Conservation (phyloP, 2,888 invertebrate genomes). For the Xanthia togata region DNA sequence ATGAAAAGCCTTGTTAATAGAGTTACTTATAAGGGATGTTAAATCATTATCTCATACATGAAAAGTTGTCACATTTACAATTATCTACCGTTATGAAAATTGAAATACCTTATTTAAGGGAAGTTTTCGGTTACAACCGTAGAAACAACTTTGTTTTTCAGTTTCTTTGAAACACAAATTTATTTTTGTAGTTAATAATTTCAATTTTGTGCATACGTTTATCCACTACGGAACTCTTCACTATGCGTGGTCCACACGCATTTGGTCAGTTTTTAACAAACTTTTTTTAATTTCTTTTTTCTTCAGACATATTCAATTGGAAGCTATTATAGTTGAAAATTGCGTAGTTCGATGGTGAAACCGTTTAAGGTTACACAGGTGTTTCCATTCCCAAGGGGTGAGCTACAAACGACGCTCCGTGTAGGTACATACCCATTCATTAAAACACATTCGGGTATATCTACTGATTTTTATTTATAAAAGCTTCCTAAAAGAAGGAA, state of each 20-base stretch:
- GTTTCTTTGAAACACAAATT: background rate
- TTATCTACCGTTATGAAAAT: background rate
- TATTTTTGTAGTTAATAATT: background rate
- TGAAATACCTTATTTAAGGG: background rate
- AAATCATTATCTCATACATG: too few species aligned
- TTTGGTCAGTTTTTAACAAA: too few species aligned
- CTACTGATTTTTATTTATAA: conserved; percentile 15
- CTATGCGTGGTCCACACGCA: background rate
- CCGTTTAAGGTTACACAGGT: conserved; percentile 64
- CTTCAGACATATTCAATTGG: background rate
- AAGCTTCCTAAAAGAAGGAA: background rate
- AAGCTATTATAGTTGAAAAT: conserved; percentile 20
- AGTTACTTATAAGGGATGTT: background rate
- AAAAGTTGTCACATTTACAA: background rate
- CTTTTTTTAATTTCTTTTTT: background rate
- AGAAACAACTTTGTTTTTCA: background rate
- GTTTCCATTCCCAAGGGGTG: conserved; percentile 75
- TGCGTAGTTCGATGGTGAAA: background rate
- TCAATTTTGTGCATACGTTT: background rate
- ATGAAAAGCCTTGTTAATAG: background rate
- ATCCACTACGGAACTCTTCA: background rate
- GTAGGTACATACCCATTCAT: background rate
- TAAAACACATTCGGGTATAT: conserved; percentile 1
- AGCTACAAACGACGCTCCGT: background rate
- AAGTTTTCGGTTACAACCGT: background rate